phyloP scores from a whole-genome alignment of 2,888 invertebrate genomes.

The Marronus borbonicus region DNA sequence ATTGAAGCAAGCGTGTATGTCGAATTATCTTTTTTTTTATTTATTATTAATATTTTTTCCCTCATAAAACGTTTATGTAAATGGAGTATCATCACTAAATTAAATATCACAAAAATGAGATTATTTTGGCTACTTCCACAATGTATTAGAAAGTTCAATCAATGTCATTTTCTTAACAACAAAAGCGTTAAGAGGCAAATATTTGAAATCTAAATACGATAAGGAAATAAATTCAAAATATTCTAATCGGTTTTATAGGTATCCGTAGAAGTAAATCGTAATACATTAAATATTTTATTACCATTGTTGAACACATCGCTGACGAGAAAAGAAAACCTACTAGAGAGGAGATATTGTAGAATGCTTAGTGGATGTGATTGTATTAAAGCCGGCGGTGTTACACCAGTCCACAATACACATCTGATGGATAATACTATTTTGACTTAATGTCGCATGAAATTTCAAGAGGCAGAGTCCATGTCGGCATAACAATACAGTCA shows the following conservation, averaged over 20 bases:
- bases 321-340: slow-evolving; percentile 49
- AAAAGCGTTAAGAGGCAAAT: background rate
- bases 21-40: no score
- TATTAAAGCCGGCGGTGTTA: slow-evolving; percentile 51
- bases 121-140: no score
- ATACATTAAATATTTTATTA: slow-evolving; percentile 45
- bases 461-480: slow-evolving; percentile 69
- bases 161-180: no score
- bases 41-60: no score
- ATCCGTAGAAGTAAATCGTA: slow-evolving; percentile 27
- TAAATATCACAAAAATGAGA: no score
- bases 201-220: background rate
- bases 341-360: slow-evolving; percentile 38
- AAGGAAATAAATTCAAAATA: background rate
- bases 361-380: slow-evolving; percentile 53
- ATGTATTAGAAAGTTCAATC: no score
- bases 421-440: slow-evolving; percentile 70
- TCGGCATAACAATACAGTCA: slow-evolving; percentile 68
- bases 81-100: no score
- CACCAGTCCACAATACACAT: slow-evolving; percentile 53
- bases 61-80: no score
- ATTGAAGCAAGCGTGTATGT: no score
- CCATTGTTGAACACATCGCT: slow-evolving; percentile 43
- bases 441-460: slow-evolving; percentile 71
- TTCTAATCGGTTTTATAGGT: background rate